Conservation (phyloP, 1,140 invertebrate species). For the Aleiodes sp. region DNA sequence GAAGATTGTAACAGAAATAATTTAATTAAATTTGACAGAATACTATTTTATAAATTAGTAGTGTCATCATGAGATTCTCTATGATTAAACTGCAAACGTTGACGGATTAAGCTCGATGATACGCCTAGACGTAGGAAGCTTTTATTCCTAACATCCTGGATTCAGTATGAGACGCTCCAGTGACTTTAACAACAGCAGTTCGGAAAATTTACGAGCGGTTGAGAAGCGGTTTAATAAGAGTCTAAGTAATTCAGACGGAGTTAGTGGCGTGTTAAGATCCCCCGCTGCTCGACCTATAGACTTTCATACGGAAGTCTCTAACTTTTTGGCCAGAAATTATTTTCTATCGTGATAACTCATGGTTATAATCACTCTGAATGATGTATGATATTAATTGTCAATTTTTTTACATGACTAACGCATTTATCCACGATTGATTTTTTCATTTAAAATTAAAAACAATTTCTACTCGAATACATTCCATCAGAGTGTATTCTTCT, state of each 20-base stretch:
- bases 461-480: background rate
- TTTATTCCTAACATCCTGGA: background rate
- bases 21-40: no score
- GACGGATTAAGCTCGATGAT: no score
- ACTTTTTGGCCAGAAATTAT: background rate
- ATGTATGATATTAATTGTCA: background rate
- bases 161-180: background rate
- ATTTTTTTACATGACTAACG: no score
- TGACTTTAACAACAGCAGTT: constrained; percentile 36
- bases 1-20: no score
- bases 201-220: constrained; percentile 44
- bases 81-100: no score
- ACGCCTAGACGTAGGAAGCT: background rate
- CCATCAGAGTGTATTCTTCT: background rate
- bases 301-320: background rate
- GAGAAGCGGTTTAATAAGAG: constrained; percentile 45
- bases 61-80: no score
- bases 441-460: no score
- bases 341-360: background rate
- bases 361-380: background rate
- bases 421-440: no score
- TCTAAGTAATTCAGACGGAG: constrained; percentile 36
- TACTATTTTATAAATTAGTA: no score
- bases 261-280: constrained; percentile 39
- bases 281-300: background rate